Evolutionary conservation across 2,797 vertebrate genomes (phyloP).

Genomic region (Geotria australis): DNA sequence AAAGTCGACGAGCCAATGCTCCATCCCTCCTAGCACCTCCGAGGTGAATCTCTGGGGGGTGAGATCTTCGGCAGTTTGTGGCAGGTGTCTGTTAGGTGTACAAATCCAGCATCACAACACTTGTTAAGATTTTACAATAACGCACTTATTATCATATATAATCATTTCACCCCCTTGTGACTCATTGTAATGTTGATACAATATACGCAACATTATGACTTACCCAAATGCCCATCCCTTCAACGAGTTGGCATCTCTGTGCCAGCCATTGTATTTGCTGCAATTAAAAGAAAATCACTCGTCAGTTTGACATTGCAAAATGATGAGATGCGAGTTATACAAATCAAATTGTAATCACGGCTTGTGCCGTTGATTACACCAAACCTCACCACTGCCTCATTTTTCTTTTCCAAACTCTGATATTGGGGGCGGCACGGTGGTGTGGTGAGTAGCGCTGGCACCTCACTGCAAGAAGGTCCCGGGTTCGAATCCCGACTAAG

Average conservation of each 20-base stretch:
- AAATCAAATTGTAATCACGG: no score
- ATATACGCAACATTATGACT: conserved; percentile 7
- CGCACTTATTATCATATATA: background rate
- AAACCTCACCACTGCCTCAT: no score
- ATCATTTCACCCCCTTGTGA: background rate
- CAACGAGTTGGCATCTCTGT: conserved; percentile 55
- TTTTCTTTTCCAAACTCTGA: no score
- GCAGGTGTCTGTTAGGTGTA: conserved; percentile 28
- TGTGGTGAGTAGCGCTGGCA: no score
- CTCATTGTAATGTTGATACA: background rate
- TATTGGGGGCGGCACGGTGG: no score
- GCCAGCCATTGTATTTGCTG: conserved; percentile 63
- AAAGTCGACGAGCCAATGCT: conserved; percentile 80
- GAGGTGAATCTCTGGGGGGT: conserved; percentile 43
- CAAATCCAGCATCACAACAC: conserved; percentile 1
- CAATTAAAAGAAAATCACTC: conserved; percentile 3
- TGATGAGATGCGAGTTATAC: no score
- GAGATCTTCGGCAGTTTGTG: conserved; percentile 36
- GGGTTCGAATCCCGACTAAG: no score
- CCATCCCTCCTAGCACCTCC: conserved; percentile 33
- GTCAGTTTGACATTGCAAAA: no score
- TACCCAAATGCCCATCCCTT: conserved; percentile 54
- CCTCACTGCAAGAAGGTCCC: no score
- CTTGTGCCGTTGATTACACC: no score
- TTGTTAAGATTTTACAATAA: background rate